Base-by-base conservation (phyloP, 2,888 invertebrate species). In the Leptinotarsa juncta region DNA sequence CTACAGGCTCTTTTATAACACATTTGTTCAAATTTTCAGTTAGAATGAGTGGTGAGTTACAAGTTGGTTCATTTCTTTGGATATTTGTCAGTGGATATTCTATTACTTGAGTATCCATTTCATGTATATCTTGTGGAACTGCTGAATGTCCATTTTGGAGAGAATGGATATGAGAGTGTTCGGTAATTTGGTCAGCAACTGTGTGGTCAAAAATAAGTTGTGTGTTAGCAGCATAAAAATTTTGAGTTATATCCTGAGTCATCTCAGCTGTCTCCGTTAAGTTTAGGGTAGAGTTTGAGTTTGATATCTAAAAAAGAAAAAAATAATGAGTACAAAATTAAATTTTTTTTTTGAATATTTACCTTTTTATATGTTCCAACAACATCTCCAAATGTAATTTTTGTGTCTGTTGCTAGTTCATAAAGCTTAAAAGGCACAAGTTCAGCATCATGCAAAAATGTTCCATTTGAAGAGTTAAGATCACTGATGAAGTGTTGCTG, bases 391-490 rank as follows among this genome's bases (percentile, higher is more conserved):
- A 87, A 84, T 49, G 78, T 81, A 18, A 87, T 80, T 67, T 78
- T 71, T 42, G 80, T 70, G 26, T 81, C 79, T 77, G 84, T 74
- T 60, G 81, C 73, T 42, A 87, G 67, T 67, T 83, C 74, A 75
- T 86, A 85, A n/a, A 86, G 78, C 65, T 81, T 77, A 10, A 84
- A 81, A 4, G 87, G 85, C n/a, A 73, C 71, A 53, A 87, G 72
- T 77, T 82, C 83, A 4, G 70, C 73, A 53, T 79, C 80, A 67
- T 83, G 72, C 23, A 86, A 51, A 71, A 77, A 80, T 23, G 86
- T 87, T 15, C 87, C 86, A 82, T 88, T 88, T n/a, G 84, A 84
- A 49, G 87, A 87, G 65, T 84, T 83, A 48, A 86, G 79, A 79
- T 88, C 88, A 75, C 84, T 85, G 49, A 87, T 75, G 72, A 82